Evolutionary conservation across 2,113 vertebrate species (phyloP).

Genomic region (Baryphthengus martii): DNA sequence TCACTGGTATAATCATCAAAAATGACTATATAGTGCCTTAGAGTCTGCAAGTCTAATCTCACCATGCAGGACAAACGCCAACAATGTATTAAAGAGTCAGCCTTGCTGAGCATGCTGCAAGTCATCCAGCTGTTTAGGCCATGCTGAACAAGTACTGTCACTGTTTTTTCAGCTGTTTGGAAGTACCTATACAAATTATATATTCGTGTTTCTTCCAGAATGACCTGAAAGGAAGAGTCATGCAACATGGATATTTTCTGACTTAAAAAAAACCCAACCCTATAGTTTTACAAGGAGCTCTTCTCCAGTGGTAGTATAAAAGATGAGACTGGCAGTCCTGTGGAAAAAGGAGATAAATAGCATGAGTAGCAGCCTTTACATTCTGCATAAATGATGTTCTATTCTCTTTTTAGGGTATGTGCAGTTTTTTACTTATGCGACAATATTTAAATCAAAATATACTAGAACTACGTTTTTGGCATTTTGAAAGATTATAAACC

Average conservation of each 20-base stretch:
- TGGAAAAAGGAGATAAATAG: not conserved
- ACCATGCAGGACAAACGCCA: not conserved
- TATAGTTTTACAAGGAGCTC: not conserved
- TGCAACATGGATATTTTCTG: not conserved
- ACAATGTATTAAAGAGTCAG: not conserved
- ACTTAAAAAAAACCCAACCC: not conserved
- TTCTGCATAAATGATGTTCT: not conserved
- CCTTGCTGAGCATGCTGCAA: not conserved
- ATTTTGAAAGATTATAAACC: not conserved
- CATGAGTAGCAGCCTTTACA: not conserved
- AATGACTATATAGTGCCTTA: not conserved
- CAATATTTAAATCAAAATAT: not conserved
- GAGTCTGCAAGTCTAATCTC: not conserved
- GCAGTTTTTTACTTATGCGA: not conserved
- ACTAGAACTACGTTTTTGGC: not conserved
- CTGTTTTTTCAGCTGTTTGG: not conserved
- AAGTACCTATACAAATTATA: not conserved
- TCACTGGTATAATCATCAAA: not conserved
- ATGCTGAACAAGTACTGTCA: not conserved
- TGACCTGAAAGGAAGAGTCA: not conserved
- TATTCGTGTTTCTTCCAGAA: slow-evolving; percentile 1
- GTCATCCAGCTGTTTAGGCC: not conserved
- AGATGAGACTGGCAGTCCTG: not conserved
- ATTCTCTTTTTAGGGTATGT: not conserved
- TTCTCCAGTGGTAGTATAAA: not conserved